Conservation (phyloP, 2,113 vertebrate species). For the Sardina pilchardus region DNA sequence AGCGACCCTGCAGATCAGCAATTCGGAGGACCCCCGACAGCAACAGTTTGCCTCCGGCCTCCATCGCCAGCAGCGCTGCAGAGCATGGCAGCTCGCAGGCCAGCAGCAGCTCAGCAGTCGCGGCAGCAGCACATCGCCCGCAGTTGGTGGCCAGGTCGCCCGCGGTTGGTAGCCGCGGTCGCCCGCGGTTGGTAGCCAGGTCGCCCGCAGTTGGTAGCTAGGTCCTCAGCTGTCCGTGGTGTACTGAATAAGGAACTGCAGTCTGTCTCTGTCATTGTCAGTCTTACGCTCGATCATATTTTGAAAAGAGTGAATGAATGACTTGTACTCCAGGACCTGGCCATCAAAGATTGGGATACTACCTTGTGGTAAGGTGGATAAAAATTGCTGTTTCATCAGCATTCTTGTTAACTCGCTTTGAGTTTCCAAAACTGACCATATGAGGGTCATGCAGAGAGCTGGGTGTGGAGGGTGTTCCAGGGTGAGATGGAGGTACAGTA, state of each 20-base stretch:
- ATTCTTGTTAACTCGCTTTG: conserved; percentile 25
- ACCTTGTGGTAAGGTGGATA: conserved; percentile 1
- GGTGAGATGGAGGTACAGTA: not conserved
- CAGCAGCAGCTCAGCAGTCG: too few relatives aligned
- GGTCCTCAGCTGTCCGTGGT: too few relatives aligned
- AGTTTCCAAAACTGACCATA: conserved; percentile 19
- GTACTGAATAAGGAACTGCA: not conserved
- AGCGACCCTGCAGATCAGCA: too few relatives aligned
- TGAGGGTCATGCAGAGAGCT: not conserved
- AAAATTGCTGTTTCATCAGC: conserved; percentile 25
- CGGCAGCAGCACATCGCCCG: too few relatives aligned
- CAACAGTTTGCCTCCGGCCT: too few relatives aligned
- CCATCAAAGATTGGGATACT: conserved; percentile 16
- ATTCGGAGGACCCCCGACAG: too few relatives aligned
- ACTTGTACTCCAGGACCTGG: conserved; percentile 3
- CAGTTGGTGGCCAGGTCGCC: too few relatives aligned
- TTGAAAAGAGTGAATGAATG: conserved; percentile 23
- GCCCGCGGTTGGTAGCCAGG: too few relatives aligned
- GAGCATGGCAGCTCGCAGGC: too few relatives aligned
- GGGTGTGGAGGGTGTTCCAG: not conserved
- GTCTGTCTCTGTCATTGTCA: not conserved
- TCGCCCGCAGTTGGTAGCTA: too few relatives aligned
- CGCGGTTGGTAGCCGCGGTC: too few relatives aligned
- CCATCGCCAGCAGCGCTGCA: too few relatives aligned
- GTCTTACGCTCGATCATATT: conserved; percentile 24